These are phyloP conservation scores for Macquaria ambigua DNA, from an alignment of 2,113 vertebrate genomes.

Conservation along the genomic window DNA sequence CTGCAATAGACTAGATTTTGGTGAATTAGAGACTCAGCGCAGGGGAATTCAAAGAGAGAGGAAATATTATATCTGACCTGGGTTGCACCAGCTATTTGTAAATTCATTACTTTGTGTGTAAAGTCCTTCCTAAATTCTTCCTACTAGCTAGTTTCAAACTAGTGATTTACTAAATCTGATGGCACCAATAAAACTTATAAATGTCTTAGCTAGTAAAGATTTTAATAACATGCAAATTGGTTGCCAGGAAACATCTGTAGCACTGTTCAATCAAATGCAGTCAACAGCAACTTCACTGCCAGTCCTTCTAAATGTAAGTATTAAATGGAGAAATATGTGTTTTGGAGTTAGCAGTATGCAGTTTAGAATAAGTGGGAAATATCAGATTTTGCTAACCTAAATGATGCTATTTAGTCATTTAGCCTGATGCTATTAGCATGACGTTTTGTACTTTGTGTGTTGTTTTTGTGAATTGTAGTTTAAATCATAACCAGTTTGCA, in stretches of 20 bases:
- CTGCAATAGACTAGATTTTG: neutral
- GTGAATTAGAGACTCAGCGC: neutral
- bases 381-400: neutral
- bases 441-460: neutral
- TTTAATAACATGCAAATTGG: neutral
- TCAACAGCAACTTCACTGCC: neutral
- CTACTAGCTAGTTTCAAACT: neutral
- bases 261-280: neutral
- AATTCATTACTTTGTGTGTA: neutral
- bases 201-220: neutral
- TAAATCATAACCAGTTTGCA: neutral
- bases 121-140: neutral
- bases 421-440: too few relatives aligned
- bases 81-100: neutral
- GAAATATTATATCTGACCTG: neutral
- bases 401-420: too few relatives aligned
- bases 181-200: neutral
- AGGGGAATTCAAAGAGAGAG: constrained; percentile 3
- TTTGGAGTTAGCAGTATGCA: neutral
- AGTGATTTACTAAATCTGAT: neutral
- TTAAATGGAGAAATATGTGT: neutral
- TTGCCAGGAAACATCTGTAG: neutral
- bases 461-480: neutral
- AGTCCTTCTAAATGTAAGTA: neutral
- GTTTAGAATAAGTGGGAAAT: neutral